Evolutionary conservation across 23 tunicate species (phyloP).

Genomic region (Trididemnum miniatum): DNA sequence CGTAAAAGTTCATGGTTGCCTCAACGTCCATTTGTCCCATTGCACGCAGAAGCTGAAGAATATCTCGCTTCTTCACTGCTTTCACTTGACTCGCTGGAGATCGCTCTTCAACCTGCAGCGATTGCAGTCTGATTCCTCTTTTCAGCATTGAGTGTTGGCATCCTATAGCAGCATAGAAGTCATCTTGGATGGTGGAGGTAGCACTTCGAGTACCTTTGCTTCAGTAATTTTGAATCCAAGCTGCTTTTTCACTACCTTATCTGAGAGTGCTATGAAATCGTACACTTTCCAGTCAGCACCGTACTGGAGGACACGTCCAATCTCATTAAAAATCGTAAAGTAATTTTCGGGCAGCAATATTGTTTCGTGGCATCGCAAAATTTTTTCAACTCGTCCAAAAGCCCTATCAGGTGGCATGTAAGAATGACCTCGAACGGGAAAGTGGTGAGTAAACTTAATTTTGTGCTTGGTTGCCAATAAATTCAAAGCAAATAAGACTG

Average conservation of each 20-base stretch:
- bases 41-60: slow-evolving; percentile 13
- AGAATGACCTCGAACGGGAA: no score
- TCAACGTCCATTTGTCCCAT: not conserved
- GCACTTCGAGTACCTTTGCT: slow-evolving; percentile 14
- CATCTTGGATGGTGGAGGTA: not conserved
- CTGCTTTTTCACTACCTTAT: not conserved
- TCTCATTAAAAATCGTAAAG: slow-evolving; percentile 1
- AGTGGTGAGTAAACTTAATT: not conserved
- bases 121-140: not conserved
- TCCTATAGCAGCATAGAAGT: slow-evolving; percentile 3
- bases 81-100: slow-evolving; percentile 6
- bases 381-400: slow-evolving; percentile 18
- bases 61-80: slow-evolving; percentile 16
- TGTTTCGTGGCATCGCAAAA: not conserved
- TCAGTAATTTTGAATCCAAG: slow-evolving; percentile 8
- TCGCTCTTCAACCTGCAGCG: slow-evolving; percentile 5
- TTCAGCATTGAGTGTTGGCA: slow-evolving; percentile 17
- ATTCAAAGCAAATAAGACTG: slow-evolving; percentile 12
- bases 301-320: slow-evolving; percentile 13
- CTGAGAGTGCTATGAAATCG: slow-evolving; percentile 1
- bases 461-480: slow-evolving; percentile 7
- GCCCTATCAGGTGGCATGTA: slow-evolving; percentile 29
- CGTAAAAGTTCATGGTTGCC: slow-evolving; percentile 3
- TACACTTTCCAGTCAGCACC: slow-evolving; percentile 10
- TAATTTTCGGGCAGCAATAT: not conserved